Conservation (phyloP, 37 sponge, comb jelly and placozoan genomes). For the Cliona cf. orientalis region DNA sequence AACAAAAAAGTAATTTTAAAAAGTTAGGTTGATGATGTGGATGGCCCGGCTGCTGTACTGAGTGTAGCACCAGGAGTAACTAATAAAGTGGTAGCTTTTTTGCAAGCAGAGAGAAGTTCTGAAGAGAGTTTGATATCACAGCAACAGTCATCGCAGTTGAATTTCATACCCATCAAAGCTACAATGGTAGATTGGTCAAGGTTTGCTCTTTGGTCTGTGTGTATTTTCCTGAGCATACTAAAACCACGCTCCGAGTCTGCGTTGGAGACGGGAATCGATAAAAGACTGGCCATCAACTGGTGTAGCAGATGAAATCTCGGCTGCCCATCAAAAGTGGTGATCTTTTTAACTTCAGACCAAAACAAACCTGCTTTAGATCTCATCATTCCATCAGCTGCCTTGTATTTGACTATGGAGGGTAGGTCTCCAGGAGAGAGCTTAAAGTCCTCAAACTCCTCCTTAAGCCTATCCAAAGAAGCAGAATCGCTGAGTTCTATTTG, state of each 20-base stretch:
- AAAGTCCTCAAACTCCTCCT: slow-evolving; percentile 40
- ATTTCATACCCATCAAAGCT: slow-evolving; percentile 25
- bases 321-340: slow-evolving; percentile 41
- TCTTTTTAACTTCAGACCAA: slow-evolving; percentile 35
- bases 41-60: too few species aligned
- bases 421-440: slow-evolving; percentile 27
- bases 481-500: slow-evolving; percentile 14
- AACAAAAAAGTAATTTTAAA: too few species aligned
- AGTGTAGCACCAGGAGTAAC: too few species aligned
- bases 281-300: slow-evolving; percentile 31
- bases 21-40: too few species aligned
- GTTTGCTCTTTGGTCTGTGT: slow-evolving; percentile 19
- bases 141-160: slow-evolving; percentile 31
- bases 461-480: slow-evolving; percentile 18
- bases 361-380: slow-evolving; percentile 14
- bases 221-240: slow-evolving; percentile 40
- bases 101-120: slow-evolving; percentile 25
- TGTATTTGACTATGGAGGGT: not conserved
- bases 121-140: slow-evolving; percentile 1
- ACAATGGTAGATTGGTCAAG: slow-evolving; percentile 14
- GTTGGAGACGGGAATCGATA: slow-evolving; percentile 2
- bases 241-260: slow-evolving; percentile 47
- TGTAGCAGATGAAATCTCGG: slow-evolving; percentile 19
- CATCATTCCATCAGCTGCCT: not conserved
- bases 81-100: too few species aligned